Percentiles rank a stretch among this genome's conserved stretches.
Conservation (phyloP, 2,888 invertebrate species). For the Drosophila differens region DNA sequence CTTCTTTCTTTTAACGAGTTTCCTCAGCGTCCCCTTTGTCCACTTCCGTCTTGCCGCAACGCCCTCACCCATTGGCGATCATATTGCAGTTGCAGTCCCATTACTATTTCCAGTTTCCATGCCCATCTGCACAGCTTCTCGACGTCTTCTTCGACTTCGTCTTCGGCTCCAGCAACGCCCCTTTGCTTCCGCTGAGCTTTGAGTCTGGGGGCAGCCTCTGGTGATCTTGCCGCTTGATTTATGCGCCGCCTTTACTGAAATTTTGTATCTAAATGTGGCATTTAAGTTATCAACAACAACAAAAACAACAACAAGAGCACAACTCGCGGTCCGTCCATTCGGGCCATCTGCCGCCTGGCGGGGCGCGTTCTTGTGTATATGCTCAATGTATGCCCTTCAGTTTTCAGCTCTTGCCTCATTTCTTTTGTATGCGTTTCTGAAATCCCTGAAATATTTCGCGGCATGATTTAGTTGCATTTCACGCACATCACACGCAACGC, state of each 20-base stretch:
- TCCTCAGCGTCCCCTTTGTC: constrained; percentile 6
- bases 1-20: constrained; percentile 34
- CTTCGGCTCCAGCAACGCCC: constrained; percentile 53
- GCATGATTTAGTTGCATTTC: constrained; percentile 80
- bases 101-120: constrained; percentile 30
- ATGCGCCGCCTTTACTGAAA: constrained; percentile 75
- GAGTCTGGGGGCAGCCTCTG: constrained; percentile 58
- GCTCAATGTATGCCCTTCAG: constrained; percentile 36
- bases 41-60: constrained; percentile 33
- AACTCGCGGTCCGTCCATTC: constrained; percentile 20
- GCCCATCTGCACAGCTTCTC: constrained; percentile 1
- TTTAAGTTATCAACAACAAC: constrained; percentile 77
- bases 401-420: constrained; percentile 53
- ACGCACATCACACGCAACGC: constrained; percentile 76
- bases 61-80: constrained; percentile 44
- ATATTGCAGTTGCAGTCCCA: constrained; percentile 49
- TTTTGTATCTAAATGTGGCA: constrained; percentile 81
- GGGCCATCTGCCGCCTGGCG: constrained; percentile 73
- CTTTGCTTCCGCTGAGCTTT: constrained; percentile 54
- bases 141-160: constrained; percentile 9
- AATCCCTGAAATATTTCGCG: constrained; percentile 80
- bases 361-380: constrained; percentile 46
- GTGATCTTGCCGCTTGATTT: constrained; percentile 75
- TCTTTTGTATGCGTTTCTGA: constrained; percentile 58
- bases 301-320: constrained; percentile 22